phyloP scores from a whole-genome alignment of 2,113 vertebrate species.

The Gadus macrocephalus region DNA sequence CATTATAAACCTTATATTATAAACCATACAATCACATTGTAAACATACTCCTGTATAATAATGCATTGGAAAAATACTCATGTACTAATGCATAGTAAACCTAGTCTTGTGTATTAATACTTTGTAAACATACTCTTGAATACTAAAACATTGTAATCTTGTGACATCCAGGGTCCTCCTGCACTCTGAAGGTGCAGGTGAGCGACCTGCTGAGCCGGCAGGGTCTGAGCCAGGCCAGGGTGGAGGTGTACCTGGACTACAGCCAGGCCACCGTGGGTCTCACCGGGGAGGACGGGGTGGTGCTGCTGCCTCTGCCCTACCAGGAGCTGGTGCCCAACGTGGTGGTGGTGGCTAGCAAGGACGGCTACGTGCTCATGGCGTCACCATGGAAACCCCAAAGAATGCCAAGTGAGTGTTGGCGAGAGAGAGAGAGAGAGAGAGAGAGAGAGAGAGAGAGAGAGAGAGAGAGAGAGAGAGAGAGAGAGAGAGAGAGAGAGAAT shows the following conservation, averaged over 20 bases:
- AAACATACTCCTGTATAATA: no score
- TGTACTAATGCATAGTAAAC: no score
- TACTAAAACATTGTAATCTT: not conserved
- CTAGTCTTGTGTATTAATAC: not conserved
- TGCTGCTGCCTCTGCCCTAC: slow-evolving; percentile 76
- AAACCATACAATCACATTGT: no score
- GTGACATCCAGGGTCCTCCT: slow-evolving; percentile 64
- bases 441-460: not conserved
- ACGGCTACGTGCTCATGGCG: slow-evolving; percentile 74
- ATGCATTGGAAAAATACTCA: no score
- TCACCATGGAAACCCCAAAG: slow-evolving; percentile 77
- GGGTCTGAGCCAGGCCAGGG: slow-evolving; percentile 67
- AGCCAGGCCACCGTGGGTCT: slow-evolving; percentile 68
- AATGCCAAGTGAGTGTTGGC: slow-evolving; percentile 76
- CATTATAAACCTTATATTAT: no score
- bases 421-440: not conserved
- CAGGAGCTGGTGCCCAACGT: slow-evolving; percentile 72
- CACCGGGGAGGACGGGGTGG: slow-evolving; percentile 73
- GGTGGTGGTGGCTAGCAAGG: slow-evolving; percentile 71
- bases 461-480: not conserved
- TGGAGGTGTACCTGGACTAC: slow-evolving; percentile 85
- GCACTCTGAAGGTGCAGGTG: slow-evolving; percentile 82
- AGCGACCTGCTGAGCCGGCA: slow-evolving; percentile 76
- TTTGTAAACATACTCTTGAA: not conserved
- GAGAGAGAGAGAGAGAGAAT: not conserved